phyloP scores from a whole-genome alignment of 2,113 vertebrate genomes.

The Lepisosteus osseus region DNA sequence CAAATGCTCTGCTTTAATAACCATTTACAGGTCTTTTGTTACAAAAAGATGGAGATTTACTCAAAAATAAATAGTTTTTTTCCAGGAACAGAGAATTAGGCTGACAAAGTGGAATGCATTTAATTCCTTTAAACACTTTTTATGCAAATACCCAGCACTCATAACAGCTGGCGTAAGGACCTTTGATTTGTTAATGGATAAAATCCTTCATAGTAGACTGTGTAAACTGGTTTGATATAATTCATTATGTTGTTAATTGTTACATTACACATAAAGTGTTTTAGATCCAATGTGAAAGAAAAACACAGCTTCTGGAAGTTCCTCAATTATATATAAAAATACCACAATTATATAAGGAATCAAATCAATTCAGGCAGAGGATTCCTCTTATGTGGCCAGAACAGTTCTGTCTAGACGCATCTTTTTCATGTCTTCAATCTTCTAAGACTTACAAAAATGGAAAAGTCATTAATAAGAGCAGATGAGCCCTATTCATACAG shows the following conservation, averaged over 20 bases:
- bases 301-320: slow-evolving; percentile 7
- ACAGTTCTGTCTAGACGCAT: slow-evolving; percentile 3
- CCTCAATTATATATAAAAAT: slow-evolving; percentile 12
- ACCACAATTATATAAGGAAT: neutral
- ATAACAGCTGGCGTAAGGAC: slow-evolving; percentile 25
- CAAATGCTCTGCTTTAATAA: slow-evolving; percentile 43
- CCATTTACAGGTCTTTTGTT: slow-evolving; percentile 45
- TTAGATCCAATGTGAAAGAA: slow-evolving; percentile 21
- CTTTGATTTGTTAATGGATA: slow-evolving; percentile 36
- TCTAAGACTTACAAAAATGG: slow-evolving; percentile 37
- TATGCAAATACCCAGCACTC: slow-evolving; percentile 34
- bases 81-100: slow-evolving; percentile 34
- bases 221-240: slow-evolving; percentile 24
- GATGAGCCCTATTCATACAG: slow-evolving; percentile 17
- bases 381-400: neutral
- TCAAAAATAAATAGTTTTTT: slow-evolving; percentile 58
- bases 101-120: slow-evolving; percentile 30
- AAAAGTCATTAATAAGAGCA: slow-evolving; percentile 39
- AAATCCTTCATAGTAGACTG: slow-evolving; percentile 24
- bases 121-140: slow-evolving; percentile 34
- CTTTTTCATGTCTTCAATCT: slow-evolving; percentile 23
- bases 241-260: slow-evolving; percentile 28
- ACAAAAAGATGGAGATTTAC: slow-evolving; percentile 40
- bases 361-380: neutral
- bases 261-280: slow-evolving; percentile 17